Conservation (phyloP, 2,888 invertebrate genomes). For the Vanessa cardui region DNA sequence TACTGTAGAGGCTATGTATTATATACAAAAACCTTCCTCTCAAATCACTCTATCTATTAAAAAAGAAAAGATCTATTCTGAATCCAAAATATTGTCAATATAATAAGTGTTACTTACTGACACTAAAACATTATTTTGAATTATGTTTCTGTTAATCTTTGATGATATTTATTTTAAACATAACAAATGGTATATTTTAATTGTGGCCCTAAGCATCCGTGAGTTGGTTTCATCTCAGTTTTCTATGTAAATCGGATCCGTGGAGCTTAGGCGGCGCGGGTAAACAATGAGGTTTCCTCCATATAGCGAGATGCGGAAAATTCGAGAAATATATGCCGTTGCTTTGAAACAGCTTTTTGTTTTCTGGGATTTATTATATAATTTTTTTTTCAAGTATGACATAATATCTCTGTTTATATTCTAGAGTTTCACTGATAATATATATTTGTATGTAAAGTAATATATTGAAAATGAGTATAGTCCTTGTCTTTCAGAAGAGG, state of each 20-base stretch:
- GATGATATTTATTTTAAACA: neutral
- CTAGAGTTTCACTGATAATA: neutral
- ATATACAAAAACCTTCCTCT: too few relatives aligned
- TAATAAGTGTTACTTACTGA: too few relatives aligned
- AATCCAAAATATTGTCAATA: too few relatives aligned
- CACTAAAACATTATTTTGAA: neutral
- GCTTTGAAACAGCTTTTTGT: conserved; percentile 27
- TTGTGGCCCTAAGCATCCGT: conserved; percentile 21
- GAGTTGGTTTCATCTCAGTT: conserved; percentile 53
- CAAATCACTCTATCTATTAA: too few relatives aligned
- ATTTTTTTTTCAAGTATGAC: conserved; percentile 1
- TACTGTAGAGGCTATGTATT: too few relatives aligned
- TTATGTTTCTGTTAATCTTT: neutral
- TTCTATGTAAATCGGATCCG: conserved; percentile 65
- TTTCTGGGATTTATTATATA: conserved; percentile 18
- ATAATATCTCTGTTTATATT: neutral
- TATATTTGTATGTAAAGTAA: too few relatives aligned
- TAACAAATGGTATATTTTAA: conserved; percentile 16
- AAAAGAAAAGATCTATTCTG: too few relatives aligned
- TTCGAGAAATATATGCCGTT: conserved; percentile 31
- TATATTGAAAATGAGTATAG: too few relatives aligned
- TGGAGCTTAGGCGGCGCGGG: conserved; percentile 47
- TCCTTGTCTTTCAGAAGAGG: too few relatives aligned
- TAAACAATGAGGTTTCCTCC: conserved; percentile 43
- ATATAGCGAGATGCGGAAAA: conserved; percentile 33